phyloP scores from a whole-genome alignment of 2,797 vertebrate species.

The Spea hammondii region DNA sequence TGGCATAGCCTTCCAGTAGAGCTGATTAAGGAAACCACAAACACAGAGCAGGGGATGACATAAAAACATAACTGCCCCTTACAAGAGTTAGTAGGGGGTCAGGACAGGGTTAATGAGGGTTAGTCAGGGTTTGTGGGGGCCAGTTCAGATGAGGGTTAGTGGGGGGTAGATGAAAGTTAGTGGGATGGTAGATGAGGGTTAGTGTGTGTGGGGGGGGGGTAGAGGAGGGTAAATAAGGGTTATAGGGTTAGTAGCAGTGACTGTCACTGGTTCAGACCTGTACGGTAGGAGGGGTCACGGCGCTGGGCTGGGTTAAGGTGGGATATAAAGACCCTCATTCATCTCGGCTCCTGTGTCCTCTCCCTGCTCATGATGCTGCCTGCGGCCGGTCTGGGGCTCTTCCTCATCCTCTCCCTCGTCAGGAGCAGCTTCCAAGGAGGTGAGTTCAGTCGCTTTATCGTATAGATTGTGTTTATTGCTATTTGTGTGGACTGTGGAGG shows the following conservation, averaged over 20 bases:
- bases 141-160: background rate
- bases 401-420: slow-evolving; percentile 17
- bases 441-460: background rate
- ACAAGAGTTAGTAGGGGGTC: too few relatives aligned
- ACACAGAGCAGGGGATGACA: too few relatives aligned
- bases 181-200: background rate
- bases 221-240: background rate
- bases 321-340: background rate
- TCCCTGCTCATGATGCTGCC: slow-evolving; percentile 2
- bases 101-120: background rate
- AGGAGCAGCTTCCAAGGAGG: slow-evolving; percentile 34
- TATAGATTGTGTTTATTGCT: too few relatives aligned
- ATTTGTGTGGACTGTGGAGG: too few relatives aligned
- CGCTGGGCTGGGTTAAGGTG: background rate
- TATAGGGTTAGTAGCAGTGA: too few relatives aligned
- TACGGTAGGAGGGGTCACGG: background rate
- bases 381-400: background rate
- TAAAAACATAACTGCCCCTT: too few relatives aligned
- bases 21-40: too few relatives aligned
- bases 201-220: background rate
- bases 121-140: background rate
- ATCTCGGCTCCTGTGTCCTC: background rate
- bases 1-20: too few relatives aligned
- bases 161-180: background rate
- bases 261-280: background rate